Conservation (phyloP, 2,113 vertebrate species). For the Poeciliopsis retropinna region DNA sequence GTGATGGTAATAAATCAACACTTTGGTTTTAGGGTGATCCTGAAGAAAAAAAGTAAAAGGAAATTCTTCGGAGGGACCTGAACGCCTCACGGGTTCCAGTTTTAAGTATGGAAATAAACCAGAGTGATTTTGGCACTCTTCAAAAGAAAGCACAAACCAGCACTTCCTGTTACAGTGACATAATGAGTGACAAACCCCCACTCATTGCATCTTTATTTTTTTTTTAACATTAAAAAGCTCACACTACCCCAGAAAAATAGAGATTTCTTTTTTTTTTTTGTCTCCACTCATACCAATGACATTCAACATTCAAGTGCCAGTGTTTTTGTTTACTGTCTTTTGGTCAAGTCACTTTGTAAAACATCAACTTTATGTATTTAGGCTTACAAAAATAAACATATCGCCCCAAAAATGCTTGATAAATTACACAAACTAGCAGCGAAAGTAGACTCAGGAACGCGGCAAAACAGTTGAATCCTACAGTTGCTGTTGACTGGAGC, state of each 20-base stretch:
- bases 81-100: not conserved
- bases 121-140: conserved; percentile 4
- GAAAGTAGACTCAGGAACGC: conserved; percentile 97
- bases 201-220: conserved; percentile 30
- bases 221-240: conserved; percentile 94
- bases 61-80: not conserved
- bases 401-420: conserved; percentile 97
- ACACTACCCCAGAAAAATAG: conserved; percentile 99
- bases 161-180: conserved; percentile 32
- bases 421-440: conserved; percentile 99
- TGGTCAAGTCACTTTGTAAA: conserved; percentile 96
- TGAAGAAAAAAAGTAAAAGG: not conserved
- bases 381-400: conserved; percentile 99
- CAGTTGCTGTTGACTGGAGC: conserved; percentile 83
- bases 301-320: conserved; percentile 99
- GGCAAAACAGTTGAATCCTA: conserved; percentile 94
- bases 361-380: conserved; percentile 88
- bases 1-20: not conserved
- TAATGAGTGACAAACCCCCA: conserved; percentile 42
- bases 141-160: not conserved
- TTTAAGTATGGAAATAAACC: not conserved
- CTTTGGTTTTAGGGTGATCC: not conserved
- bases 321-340: conserved; percentile 97
- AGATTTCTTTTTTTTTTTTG: conserved; percentile 77
- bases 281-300: conserved; percentile 93